phyloP scores from a whole-genome alignment of 2,888 invertebrate species.

The Cephus pulcher region DNA sequence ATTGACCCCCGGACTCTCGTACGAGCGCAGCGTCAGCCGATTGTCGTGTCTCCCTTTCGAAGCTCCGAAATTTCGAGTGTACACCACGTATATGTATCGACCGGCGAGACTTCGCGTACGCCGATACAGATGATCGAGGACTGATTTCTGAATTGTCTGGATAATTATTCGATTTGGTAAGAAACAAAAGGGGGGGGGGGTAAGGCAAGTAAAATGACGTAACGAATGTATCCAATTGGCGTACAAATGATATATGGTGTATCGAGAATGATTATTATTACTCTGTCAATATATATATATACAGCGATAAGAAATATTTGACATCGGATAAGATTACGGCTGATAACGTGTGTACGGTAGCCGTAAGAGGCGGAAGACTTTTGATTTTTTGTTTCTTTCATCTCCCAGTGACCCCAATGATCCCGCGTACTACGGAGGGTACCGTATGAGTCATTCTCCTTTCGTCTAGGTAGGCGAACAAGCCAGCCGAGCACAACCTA shows the following conservation, averaged over 20 bases:
- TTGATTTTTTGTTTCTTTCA: slow-evolving; percentile 6
- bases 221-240: too few relatives aligned
- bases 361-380: slow-evolving; percentile 14
- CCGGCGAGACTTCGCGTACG: not conserved
- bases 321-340: not conserved
- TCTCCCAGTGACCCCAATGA: slow-evolving; percentile 32
- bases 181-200: too few relatives aligned
- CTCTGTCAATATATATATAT: not conserved
- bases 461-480: slow-evolving; percentile 40
- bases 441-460: slow-evolving; percentile 41
- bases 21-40: not conserved
- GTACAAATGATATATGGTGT: not conserved
- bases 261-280: not conserved
- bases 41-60: not conserved
- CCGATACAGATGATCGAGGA: too few relatives aligned
- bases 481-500: slow-evolving; percentile 28
- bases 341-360: not conserved
- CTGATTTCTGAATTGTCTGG: too few relatives aligned
- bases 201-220: too few relatives aligned
- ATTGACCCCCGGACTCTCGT: slow-evolving; percentile 38
- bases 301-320: not conserved
- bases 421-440: slow-evolving; percentile 18
- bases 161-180: too few relatives aligned
- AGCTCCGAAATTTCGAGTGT: not conserved
- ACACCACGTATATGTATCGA: not conserved